Percentiles rank a stretch among this genome's conserved stretches.
phyloP scores from a whole-genome alignment of 23 tunicate genomes.

The Diplosoma virens region DNA sequence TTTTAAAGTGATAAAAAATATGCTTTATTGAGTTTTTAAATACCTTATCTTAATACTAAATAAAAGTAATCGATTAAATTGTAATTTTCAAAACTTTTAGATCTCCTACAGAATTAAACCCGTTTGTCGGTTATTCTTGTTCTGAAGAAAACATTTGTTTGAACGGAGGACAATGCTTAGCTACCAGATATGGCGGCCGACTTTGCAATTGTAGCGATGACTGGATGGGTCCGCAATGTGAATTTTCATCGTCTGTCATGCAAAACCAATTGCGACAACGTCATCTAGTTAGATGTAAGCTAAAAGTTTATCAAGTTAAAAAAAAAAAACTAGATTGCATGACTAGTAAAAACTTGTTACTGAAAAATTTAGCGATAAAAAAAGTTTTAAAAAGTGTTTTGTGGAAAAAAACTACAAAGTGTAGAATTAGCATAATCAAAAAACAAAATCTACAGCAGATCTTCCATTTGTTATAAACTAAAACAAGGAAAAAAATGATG shows the following conservation, averaged over 20 bases:
- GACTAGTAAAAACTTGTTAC: background rate
- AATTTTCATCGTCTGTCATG: slow-evolving; percentile 2
- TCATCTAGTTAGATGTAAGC: background rate
- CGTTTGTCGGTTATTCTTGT: slow-evolving; percentile 13
- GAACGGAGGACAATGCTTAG: slow-evolving; percentile 10
- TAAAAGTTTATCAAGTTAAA: background rate
- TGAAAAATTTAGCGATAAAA: too few relatives aligned
- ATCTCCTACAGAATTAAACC: background rate
- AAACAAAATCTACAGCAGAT: too few relatives aligned
- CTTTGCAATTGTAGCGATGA: slow-evolving; percentile 1
- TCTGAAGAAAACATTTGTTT: background rate
- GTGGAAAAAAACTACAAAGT: too few relatives aligned
- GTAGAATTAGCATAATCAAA: too few relatives aligned
- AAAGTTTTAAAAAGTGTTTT: too few relatives aligned
- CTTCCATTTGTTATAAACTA: too few relatives aligned
- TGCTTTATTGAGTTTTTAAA: too few relatives aligned
- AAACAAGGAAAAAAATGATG: too few relatives aligned
- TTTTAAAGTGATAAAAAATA: too few relatives aligned
- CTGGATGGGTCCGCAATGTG: slow-evolving; percentile 24
- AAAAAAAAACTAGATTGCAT: background rate
- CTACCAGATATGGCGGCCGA: background rate
- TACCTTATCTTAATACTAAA: too few relatives aligned
- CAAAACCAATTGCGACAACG: background rate
- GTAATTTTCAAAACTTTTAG: too few relatives aligned
- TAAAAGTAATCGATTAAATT: too few relatives aligned